Conservation (phyloP, 2,113 vertebrate genomes). For the rat (Rattus norvegicus) region DNA sequence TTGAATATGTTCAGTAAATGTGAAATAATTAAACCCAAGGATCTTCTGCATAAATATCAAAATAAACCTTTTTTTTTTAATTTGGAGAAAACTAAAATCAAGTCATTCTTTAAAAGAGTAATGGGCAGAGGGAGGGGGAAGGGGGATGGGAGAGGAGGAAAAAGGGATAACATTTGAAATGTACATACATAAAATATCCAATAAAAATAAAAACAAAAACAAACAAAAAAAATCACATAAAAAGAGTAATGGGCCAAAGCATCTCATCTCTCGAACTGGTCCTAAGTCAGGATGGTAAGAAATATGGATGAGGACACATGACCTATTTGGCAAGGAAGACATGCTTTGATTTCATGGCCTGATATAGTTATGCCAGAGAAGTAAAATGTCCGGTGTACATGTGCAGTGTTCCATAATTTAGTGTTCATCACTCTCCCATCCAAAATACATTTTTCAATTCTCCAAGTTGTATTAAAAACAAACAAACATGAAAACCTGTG, state of each 20-base stretch:
- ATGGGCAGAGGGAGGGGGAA: background rate
- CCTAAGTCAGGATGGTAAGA: background rate
- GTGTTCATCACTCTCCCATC: background rate
- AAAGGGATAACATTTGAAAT: no score
- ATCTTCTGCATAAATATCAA: background rate
- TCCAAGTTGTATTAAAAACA: background rate
- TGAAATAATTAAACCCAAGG: background rate
- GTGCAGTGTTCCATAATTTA: background rate
- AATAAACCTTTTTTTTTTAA: conserved; percentile 34
- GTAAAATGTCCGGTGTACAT: background rate
- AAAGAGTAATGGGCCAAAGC: background rate
- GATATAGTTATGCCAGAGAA: background rate
- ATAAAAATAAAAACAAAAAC: no score
- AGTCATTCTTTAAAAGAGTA: background rate
- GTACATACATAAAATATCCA: no score
- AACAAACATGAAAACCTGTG: background rate
- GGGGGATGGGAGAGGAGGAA: no score
- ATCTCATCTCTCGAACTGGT: background rate
- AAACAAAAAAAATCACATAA: background rate
- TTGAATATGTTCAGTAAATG: background rate
- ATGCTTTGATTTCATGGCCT: background rate
- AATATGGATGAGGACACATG: background rate
- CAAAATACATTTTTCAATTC: background rate
- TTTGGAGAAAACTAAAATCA: background rate
- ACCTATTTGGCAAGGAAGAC: background rate